A percentile compares a stretch with the other conserved stretches of the same genome.
These are phyloP conservation scores for Temnothorax longispinosus DNA, from an alignment of 1,140 invertebrate genomes.

Conservation along the genomic window DNA sequence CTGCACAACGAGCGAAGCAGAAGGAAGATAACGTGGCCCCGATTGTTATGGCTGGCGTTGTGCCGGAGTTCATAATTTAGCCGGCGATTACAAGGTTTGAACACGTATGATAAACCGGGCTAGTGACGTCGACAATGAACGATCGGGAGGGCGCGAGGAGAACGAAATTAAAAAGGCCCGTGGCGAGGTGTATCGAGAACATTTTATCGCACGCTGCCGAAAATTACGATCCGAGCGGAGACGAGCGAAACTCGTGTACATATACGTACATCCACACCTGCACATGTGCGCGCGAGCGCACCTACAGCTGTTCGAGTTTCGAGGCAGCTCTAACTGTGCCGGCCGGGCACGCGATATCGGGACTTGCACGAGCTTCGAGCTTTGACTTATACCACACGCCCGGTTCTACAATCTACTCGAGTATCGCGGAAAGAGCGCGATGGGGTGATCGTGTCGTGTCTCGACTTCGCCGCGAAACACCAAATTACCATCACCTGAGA, in stretches of 20 bases:
- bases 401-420: constrained; percentile 23
- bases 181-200: constrained; percentile 22
- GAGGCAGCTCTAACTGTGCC: constrained; percentile 20
- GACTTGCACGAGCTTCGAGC: constrained; percentile 37
- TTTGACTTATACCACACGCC: constrained; percentile 9
- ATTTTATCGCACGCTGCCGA: constrained; percentile 33
- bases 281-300: neutral
- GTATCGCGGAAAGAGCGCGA: constrained; percentile 24
- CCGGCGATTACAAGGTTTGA: neutral
- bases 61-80: constrained; percentile 33
- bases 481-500: constrained; percentile 40
- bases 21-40: neutral
- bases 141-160: neutral
- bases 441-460: constrained; percentile 34
- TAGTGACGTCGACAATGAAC: constrained; percentile 41
- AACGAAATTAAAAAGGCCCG: constrained; percentile 50
- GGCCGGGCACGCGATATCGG: constrained; percentile 60
- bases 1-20: neutral
- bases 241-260: neutral
- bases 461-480: constrained; percentile 28
- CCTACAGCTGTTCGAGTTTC: constrained; percentile 51
- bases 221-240: constrained; percentile 54
- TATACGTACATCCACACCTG: neutral
- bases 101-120: constrained; percentile 10
- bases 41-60: neutral